These are phyloP conservation scores for Leuctra nigra DNA, from an alignment of 2,888 invertebrate genomes.

Conservation along the genomic window DNA sequence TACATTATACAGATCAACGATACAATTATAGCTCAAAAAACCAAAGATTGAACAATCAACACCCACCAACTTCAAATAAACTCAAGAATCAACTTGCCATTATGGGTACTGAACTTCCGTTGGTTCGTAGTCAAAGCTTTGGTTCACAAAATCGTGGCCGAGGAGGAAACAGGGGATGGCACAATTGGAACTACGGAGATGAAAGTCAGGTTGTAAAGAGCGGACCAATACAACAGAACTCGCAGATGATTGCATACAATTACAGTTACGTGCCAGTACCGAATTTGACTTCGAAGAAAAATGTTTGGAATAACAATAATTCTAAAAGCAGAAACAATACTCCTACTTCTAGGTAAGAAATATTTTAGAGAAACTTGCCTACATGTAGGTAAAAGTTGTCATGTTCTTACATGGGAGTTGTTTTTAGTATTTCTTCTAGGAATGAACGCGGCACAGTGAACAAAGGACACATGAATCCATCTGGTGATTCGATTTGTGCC, in stretches of 20 bases:
- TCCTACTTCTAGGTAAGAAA: too few relatives aligned
- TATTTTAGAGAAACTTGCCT: too few relatives aligned
- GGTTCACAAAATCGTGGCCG: constrained; percentile 21
- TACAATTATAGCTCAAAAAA: too few relatives aligned
- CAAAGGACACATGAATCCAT: background rate
- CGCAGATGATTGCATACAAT: background rate
- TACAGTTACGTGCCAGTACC: constrained; percentile 1
- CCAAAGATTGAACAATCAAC: too few relatives aligned
- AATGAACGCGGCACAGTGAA: too few relatives aligned
- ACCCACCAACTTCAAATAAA: too few relatives aligned
- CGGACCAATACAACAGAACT: background rate
- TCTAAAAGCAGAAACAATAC: too few relatives aligned
- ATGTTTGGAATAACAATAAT: constrained; percentile 7
- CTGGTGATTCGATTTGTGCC: background rate
- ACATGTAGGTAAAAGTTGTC: too few relatives aligned
- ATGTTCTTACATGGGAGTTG: too few relatives aligned
- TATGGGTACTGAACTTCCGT: constrained; percentile 27
- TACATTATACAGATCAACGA: background rate
- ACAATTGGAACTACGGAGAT: background rate
- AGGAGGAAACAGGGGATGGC: constrained; percentile 22
- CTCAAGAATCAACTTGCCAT: too few relatives aligned
- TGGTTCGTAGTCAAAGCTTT: constrained; percentile 21
- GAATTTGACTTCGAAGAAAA: background rate
- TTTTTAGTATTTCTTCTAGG: too few relatives aligned
- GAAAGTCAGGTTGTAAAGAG: too few relatives aligned